These are phyloP conservation scores for Sebastes reedi DNA, from an alignment of 2,797 vertebrate genomes.

Conservation along the genomic window DNA sequence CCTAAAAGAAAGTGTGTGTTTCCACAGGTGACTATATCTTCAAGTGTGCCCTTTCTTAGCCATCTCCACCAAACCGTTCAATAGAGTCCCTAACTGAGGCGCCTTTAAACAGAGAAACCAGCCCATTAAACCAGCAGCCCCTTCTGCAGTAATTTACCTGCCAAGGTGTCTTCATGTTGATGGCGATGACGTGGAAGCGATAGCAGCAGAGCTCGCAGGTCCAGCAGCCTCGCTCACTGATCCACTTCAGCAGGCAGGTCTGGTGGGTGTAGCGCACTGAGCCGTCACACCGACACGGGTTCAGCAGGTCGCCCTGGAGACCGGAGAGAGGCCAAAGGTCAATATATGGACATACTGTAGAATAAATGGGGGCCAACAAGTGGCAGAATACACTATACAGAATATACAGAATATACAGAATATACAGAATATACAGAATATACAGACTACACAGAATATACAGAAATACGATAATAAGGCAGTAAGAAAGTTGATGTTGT, in stretches of 20 bases:
- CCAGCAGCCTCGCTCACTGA: conserved; percentile 95
- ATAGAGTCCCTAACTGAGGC: not conserved
- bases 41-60: not conserved
- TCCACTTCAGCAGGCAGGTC: conserved; percentile 96
- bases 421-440: too few species aligned
- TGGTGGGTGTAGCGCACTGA: conserved; percentile 95
- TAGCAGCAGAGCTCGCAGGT: conserved; percentile 97
- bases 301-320: conserved; percentile 90
- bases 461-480: too few species aligned
- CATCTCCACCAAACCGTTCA: not conserved
- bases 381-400: not conserved
- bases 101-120: not conserved
- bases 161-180: conserved; percentile 94
- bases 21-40: not conserved
- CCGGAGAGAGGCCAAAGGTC: not conserved
- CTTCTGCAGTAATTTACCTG: conserved; percentile 80
- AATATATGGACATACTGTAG: not conserved
- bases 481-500: too few species aligned
- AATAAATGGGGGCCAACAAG: not conserved
- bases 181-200: conserved; percentile 93
- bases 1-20: not conserved
- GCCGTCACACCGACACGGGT: conserved; percentile 93
- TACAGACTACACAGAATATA: too few species aligned
- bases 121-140: not conserved
- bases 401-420: too few species aligned